Evolutionary conservation across 2,888 invertebrate genomes (phyloP), one percentile per base, ranked within the genome.

Genomic region (Fragum fragum): DNA sequence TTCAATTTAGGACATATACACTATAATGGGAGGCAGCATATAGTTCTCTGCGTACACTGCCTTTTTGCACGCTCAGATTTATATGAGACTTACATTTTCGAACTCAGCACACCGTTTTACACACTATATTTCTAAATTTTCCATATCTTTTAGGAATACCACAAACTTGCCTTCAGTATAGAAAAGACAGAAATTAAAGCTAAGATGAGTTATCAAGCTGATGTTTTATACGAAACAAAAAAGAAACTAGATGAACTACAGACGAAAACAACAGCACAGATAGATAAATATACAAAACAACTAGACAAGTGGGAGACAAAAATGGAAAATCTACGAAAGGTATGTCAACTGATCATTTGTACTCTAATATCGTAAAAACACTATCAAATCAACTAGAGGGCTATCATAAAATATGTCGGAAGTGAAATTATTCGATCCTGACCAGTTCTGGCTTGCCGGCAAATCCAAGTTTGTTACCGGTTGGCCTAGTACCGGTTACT

Each of bases 131-230:
- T 9, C 42, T 42, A 42, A 52, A 5, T 52, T 18, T 36, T 36
- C 32, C 3, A 36, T 36, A 36, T 11, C 11, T 42, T 39, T 2
- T n/a, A 66, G 66, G 9, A 32, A 32, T 66, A 42, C 66, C 66
- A 66, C 66, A 66, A 66, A 26, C 42, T 66, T 9, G 39, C 21
- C 0, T 66, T 66, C 14, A 66, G 42, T 21, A 18, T 26, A 9
- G 66, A 66, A 39, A 66, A 66, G 23, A 26, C 47, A 21, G 66
- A 66, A 21, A 66, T 66, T 11, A 66, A 66, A 66, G 21, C 42
- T 18, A 66, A 23, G 21, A 66, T 66, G 66, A 14, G 23, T 18
- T 26, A 42, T n/a, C 39, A 39, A 26, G 32, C 66, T 1, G 66
- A 66, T n/a, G 42, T 42, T 1, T 42, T 66, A 23, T 42, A 42